Evolutionary conservation across 2,888 invertebrate genomes (phyloP), one percentile per base, ranked within the genome.

Genomic region (Dermolepida albohirtum): DNA sequence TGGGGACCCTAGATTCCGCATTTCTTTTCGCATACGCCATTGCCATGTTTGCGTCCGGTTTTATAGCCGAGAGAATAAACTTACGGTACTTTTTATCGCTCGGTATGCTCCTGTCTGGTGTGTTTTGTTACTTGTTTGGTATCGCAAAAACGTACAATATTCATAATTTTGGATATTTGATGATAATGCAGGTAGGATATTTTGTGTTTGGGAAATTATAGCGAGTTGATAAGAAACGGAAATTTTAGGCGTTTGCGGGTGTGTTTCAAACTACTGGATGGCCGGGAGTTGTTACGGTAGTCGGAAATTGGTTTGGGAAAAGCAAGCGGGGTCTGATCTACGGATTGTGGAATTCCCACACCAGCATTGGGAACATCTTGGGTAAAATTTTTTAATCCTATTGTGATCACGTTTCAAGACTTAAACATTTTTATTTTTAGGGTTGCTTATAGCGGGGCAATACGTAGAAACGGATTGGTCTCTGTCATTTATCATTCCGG

Each of bases 251-350:
- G 0, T 84, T 91, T 5, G 93, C 93, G 1, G 98, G 98, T 8
- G 86, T 96, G 10, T 90, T 92, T 10, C 97, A 98, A 86, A 95
- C 97, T 0, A 93, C 96, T 0, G 97, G 98, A 0, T 98, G 98
- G 97, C 98, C 98, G 0, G 95, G 96, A 63, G 97, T 98, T 0
- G 97, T 98, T 0, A 88, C 93, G 0, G 90, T 94, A 1, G 91
- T 98, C 55, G 95, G 96, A n/a, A 95, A 97, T 79, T 98, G 98
- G 98, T 97, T 95, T 85, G 97, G 97, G 0, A 94, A 93, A 83
- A 89, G 91, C 41, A 97, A 95, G 82, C 87, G 93, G 72, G 96
- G 95, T 0, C 85, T 98, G 22, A 94, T 98, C 70, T 97, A 97
- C 83, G 98, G 98, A 10, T 87, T 97, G 5, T 98, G 98, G 98